Evolutionary conservation across 1,140 invertebrate genomes (phyloP).

Genomic region (Protaetia brevitarsis): DNA sequence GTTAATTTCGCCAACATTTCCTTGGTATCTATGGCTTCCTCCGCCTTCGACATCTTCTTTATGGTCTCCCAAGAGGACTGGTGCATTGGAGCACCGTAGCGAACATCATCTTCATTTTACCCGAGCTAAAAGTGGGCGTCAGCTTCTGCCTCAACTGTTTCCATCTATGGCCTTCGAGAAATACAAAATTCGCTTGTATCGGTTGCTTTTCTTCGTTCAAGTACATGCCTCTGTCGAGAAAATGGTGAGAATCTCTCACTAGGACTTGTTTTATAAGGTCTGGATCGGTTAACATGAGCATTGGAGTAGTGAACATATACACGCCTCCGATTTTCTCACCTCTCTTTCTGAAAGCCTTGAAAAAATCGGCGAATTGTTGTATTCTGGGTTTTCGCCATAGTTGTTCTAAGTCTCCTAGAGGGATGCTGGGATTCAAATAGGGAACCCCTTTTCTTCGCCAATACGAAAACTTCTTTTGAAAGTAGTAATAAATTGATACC

Average conservation of each 20-base stretch:
- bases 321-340: neutral
- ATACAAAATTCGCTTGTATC: no score
- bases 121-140: no score
- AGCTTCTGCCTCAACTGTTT: no score
- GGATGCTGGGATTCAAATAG: neutral
- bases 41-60: no score
- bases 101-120: no score
- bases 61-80: no score
- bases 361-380: neutral
- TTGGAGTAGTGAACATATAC: neutral
- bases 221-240: no score
- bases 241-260: constrained; percentile 51
- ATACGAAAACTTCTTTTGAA: neutral
- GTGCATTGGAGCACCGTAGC: no score
- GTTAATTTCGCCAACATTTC: neutral
- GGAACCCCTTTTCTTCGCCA: neutral
- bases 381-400: neutral
- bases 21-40: neutral
- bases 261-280: constrained; percentile 35
- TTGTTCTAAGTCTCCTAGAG: neutral
- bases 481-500: constrained; percentile 1
- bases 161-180: no score
- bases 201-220: no score
- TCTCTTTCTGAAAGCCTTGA: neutral
- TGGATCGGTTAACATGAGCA: neutral